These are phyloP conservation scores for Nothoprocta perdicaria DNA, from an alignment of 2,113 vertebrate species.

Conservation along the genomic window DNA sequence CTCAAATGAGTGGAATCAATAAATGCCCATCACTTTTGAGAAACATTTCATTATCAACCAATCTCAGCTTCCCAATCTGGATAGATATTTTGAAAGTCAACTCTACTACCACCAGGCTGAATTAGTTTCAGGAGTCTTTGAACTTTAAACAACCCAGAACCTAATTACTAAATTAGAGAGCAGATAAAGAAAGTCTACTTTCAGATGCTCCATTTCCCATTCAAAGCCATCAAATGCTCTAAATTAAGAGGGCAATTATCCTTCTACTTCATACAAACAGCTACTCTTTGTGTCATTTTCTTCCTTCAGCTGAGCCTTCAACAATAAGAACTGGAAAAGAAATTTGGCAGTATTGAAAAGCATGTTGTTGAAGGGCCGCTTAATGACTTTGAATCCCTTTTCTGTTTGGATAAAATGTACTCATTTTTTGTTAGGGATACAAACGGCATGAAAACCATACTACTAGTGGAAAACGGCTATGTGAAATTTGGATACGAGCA, in stretches of 20 bases:
- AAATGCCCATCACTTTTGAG: not conserved
- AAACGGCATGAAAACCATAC: conserved; percentile 44
- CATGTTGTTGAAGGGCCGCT: conserved; percentile 27
- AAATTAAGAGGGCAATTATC: conserved; percentile 49
- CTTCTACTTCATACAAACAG: conserved; percentile 55
- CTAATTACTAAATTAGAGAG: conserved; percentile 21
- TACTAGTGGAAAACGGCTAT: conserved; percentile 16
- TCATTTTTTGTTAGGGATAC: conserved; percentile 26
- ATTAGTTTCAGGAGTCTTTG: conserved; percentile 1
- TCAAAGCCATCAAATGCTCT: conserved; percentile 41
- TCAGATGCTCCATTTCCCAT: conserved; percentile 40
- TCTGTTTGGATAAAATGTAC: not conserved
- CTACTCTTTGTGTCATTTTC: conserved; percentile 59
- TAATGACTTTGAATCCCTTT: conserved; percentile 16
- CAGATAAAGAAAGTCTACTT: conserved; percentile 37
- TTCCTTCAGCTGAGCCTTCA: conserved; percentile 46
- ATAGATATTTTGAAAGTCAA: conserved; percentile 9
- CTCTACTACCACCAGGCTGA: not conserved
- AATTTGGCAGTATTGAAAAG: conserved; percentile 55
- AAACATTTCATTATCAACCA: not conserved
- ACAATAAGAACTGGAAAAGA: conserved; percentile 42
- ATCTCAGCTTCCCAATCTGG: not conserved
- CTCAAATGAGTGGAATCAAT: not conserved
- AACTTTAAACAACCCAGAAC: not conserved
- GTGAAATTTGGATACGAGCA: conserved; percentile 43